Evolutionary conservation across 2,113 vertebrate genomes (phyloP).

Genomic region (Dascyllus trimaculatus): DNA sequence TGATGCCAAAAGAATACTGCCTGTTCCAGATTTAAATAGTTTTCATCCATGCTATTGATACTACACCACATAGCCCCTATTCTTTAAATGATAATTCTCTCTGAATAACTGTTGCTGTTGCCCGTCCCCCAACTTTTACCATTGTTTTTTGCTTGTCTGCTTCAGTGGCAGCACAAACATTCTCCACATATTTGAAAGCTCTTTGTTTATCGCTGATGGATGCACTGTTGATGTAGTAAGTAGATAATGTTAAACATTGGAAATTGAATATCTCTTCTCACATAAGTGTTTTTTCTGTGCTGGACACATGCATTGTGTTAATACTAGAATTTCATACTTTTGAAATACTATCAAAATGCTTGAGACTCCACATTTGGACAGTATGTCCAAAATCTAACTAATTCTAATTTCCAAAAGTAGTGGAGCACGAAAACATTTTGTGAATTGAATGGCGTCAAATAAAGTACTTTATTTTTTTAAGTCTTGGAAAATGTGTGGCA

Average conservation of each 20-base stretch:
- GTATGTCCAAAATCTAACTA: not conserved
- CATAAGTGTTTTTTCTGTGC: constrained; percentile 57
- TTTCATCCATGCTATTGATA: not conserved
- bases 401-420: not conserved
- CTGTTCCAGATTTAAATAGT: no score
- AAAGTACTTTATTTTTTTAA: not conserved
- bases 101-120: constrained; percentile 2
- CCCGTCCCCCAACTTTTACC: not conserved
- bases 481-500: not conserved
- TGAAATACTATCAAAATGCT: constrained; percentile 26
- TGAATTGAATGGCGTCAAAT: not conserved
- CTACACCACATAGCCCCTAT: not conserved
- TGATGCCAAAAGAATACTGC: no score
- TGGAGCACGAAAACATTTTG: not conserved
- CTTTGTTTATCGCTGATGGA: constrained; percentile 5
- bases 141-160: not conserved
- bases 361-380: not conserved
- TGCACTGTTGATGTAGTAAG: constrained; percentile 15
- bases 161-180: constrained; percentile 18
- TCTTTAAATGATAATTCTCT: not conserved
- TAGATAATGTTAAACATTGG: constrained; percentile 36
- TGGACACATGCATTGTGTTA: constrained; percentile 67
- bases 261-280: constrained; percentile 18
- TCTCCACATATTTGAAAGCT: not conserved
- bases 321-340: constrained; percentile 1